Conservation (phyloP, 2,113 vertebrate genomes). For the Aptenodytes patagonicus region DNA sequence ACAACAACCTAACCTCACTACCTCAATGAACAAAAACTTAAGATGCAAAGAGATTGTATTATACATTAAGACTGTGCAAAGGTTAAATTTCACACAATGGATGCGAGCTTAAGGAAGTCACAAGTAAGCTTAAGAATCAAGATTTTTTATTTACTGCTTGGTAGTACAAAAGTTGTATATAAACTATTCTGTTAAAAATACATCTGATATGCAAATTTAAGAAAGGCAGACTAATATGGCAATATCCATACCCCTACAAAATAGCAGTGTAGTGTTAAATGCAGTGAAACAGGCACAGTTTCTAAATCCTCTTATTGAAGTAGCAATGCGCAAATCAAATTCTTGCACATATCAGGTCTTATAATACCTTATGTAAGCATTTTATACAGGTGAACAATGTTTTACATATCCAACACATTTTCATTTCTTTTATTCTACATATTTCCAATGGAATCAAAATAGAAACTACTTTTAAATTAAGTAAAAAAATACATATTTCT, state of each 20-base stretch:
- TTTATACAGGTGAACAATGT: constrained; percentile 41
- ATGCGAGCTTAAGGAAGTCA: not conserved
- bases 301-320: not conserved
- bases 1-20: not conserved
- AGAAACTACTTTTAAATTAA: constrained; percentile 48
- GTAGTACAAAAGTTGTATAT: constrained; percentile 76
- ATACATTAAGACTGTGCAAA: not conserved
- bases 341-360: not conserved
- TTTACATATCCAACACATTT: not conserved
- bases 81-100: not conserved
- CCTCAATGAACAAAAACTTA: not conserved
- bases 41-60: not conserved
- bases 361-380: not conserved
- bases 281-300: not conserved
- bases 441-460: constrained; percentile 29
- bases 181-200: constrained; percentile 78
- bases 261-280: constrained; percentile 55
- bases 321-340: not conserved
- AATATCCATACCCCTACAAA: not conserved
- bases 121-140: not conserved
- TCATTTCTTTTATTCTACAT: constrained; percentile 4
- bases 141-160: constrained; percentile 69
- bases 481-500: constrained; percentile 54
- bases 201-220: constrained; percentile 50
- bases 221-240: constrained; percentile 20